Evolutionary conservation across 2,797 vertebrate species (phyloP).

Genomic region (Crenuchus spilurus): DNA sequence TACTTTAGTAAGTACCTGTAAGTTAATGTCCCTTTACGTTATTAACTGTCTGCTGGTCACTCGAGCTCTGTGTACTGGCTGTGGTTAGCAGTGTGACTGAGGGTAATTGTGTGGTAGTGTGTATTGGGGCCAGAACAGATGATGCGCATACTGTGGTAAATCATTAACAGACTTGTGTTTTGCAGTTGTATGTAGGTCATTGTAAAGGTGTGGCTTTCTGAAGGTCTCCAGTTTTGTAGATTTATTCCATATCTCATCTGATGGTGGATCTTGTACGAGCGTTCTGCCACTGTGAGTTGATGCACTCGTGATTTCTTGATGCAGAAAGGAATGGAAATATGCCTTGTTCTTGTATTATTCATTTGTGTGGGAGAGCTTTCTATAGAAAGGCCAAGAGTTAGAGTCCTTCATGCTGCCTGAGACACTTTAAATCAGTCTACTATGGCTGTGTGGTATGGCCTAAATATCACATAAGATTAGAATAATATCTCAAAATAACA

Average conservation of each 20-base stretch:
- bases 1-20: not conserved
- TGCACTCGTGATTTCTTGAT: not conserved
- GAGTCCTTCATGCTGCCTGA: not conserved
- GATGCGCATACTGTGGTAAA: conserved; percentile 38
- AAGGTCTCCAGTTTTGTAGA: not conserved
- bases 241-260: not conserved
- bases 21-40: not conserved
- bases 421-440: not conserved
- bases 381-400: not conserved
- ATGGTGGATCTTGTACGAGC: not conserved
- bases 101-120: conserved; percentile 20
- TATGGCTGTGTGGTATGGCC: not conserved
- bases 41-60: not conserved
- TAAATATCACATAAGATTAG: not conserved
- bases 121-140: conserved; percentile 4
- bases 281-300: not conserved
- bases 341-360: not conserved
- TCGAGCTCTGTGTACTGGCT: not conserved
- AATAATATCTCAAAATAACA: too few relatives aligned
- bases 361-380: not conserved
- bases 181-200: not conserved
- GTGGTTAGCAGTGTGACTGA: not conserved
- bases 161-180: conserved; percentile 23
- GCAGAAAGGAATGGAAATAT: not conserved
- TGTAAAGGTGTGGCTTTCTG: not conserved